Percentiles rank a stretch among this genome's conserved stretches.
Conservation (phyloP, 2,888 invertebrate species). For the Eretmocerus hayati region DNA sequence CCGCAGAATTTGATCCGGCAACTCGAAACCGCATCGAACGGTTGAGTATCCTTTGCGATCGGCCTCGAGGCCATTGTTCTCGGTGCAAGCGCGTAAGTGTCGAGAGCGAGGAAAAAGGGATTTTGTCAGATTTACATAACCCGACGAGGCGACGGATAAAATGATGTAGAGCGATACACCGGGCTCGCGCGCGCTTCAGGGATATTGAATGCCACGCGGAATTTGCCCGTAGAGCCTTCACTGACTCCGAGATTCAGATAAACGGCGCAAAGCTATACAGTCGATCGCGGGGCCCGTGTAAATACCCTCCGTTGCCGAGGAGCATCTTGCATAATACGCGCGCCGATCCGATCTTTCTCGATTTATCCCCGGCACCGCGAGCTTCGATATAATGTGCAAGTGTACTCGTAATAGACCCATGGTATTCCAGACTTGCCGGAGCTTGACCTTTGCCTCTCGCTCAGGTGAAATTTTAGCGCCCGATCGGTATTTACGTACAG, state of each 20-base stretch:
- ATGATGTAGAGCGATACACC: too few species aligned
- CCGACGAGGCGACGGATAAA: slow-evolving; percentile 14
- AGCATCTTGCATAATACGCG: slow-evolving; percentile 11
- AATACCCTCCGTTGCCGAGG: slow-evolving; percentile 12
- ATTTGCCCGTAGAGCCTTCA: neutral
- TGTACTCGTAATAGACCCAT: too few species aligned
- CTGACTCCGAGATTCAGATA: slow-evolving; percentile 1
- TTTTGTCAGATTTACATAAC: neutral
- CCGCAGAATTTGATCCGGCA: too few species aligned
- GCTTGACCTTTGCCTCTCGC: slow-evolving; percentile 4
- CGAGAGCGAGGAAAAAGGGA: neutral
- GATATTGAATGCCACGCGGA: too few species aligned
- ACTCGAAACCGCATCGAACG: too few species aligned
- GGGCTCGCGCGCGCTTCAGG: too few species aligned
- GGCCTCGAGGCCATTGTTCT: too few species aligned
- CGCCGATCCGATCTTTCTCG: slow-evolving; percentile 5
- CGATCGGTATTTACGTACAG: too few species aligned
- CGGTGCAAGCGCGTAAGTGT: too few species aligned
- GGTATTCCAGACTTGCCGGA: slow-evolving; percentile 2
- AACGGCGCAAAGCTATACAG: slow-evolving; percentile 1
- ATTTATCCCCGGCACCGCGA: neutral
- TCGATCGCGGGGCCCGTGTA: slow-evolving; percentile 4
- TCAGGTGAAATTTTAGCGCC: too few species aligned
- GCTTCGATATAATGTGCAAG: too few species aligned
- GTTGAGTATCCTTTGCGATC: too few species aligned